Evolutionary conservation across 2,797 vertebrate species (phyloP).

Genomic region (Columba guinea): DNA sequence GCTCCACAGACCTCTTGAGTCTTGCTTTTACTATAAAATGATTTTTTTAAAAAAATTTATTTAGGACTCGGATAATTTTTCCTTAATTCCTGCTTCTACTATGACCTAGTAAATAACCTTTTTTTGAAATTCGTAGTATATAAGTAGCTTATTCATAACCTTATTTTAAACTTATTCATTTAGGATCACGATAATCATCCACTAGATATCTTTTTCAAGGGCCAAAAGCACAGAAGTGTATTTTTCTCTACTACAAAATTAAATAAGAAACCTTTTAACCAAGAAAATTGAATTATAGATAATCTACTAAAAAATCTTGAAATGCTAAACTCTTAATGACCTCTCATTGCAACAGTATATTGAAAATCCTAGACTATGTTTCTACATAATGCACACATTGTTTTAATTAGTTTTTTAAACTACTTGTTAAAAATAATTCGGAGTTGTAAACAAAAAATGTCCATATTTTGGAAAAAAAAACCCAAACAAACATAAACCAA

Average conservation of each 20-base stretch:
- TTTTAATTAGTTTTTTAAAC: neutral
- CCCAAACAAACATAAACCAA: too few relatives aligned
- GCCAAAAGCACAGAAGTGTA: neutral
- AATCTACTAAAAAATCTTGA: neutral
- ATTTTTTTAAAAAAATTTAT: neutral
- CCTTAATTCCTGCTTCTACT: neutral
- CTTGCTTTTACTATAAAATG: neutral
- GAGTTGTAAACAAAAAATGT: neutral
- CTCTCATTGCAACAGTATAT: neutral
- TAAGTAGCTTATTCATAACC: neutral
- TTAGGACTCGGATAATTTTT: neutral
- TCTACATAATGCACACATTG: neutral
- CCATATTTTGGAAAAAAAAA: neutral
- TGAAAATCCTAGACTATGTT: neutral
- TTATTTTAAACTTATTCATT: neutral
- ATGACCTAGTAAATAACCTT: neutral
- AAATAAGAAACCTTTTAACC: neutral
- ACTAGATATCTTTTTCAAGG: neutral
- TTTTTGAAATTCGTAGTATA: neutral
- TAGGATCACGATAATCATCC: neutral
- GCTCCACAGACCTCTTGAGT: neutral
- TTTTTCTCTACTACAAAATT: neutral
- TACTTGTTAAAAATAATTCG: neutral
- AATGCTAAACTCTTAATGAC: neutral
- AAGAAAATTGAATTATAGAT: neutral